phyloP scores from a whole-genome alignment of 2,888 invertebrate species.

The Steromphala cineraria region DNA sequence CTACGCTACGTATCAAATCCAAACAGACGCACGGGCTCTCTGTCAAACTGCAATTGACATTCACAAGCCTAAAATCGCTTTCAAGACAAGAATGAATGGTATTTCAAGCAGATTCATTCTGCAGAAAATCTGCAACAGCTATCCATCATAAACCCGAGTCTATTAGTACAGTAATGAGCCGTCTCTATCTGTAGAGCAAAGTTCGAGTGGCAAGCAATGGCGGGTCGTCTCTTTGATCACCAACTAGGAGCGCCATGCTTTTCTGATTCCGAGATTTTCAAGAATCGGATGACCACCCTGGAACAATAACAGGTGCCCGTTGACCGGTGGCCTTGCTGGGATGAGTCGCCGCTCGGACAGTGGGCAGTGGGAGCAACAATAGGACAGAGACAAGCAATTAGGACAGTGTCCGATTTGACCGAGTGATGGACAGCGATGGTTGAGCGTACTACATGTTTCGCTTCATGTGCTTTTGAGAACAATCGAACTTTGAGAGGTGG shows the following conservation, averaged over 20 bases:
- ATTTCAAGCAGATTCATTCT: no score
- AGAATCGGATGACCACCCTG: background rate
- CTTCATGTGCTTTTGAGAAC: no score
- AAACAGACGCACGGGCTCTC: no score
- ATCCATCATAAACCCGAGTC: background rate
- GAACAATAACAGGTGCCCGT: background rate
- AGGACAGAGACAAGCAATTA: slow-evolving; percentile 2
- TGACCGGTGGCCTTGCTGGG: slow-evolving; percentile 9
- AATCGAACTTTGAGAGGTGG: background rate
- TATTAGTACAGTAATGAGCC: slow-evolving; percentile 6
- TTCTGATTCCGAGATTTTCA: background rate
- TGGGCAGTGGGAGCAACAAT: background rate
- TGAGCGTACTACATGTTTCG: background rate
- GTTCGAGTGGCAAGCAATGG: background rate
- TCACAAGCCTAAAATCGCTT: no score
- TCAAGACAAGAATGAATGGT: no score
- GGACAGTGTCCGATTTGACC: slow-evolving; percentile 3
- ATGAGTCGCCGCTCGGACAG: slow-evolving; percentile 1
- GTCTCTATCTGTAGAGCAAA: background rate
- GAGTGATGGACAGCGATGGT: background rate
- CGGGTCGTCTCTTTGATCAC: background rate
- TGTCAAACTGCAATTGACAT: no score
- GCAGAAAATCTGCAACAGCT: slow-evolving; percentile 10
- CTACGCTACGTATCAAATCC: no score
- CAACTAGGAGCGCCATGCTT: background rate